A percentile compares a stretch with the other conserved stretches of the same genome.
phyloP scores from a whole-genome alignment of 2,113 vertebrate genomes.

The Indri indri region DNA sequence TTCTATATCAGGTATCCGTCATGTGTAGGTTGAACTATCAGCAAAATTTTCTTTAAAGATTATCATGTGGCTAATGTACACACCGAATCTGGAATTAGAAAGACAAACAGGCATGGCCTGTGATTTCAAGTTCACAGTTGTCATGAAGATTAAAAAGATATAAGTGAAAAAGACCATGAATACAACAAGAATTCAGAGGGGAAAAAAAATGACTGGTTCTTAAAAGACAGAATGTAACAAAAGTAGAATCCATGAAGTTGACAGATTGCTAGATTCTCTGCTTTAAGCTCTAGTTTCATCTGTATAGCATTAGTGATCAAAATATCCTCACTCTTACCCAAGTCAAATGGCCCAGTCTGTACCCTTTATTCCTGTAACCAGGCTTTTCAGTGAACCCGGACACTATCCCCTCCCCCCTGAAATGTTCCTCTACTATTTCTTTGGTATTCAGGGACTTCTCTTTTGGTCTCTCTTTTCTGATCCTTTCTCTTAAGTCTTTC shows the following conservation, averaged over 20 bases:
- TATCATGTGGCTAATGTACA: neutral
- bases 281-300: neutral
- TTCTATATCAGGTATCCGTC: conserved; percentile 8
- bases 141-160: neutral
- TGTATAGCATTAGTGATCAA: neutral
- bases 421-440: neutral
- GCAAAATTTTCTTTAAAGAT: neutral
- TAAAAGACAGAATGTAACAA: neutral
- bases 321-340: neutral
- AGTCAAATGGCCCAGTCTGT: neutral
- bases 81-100: neutral
- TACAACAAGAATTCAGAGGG: neutral
- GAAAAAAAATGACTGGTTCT: neutral
- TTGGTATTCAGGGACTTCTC: neutral
- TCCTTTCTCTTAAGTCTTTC: neutral
- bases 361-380: too few relatives aligned
- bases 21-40: neutral
- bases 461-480: neutral
- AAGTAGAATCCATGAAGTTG: neutral
- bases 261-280: neutral
- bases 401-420: rapidly evolving
- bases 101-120: neutral
- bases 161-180: neutral
- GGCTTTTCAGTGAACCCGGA: neutral
- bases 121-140: neutral